These are phyloP conservation scores for Sebastes iracundus DNA, from an alignment of 2,797 vertebrate genomes.

Conservation along the genomic window DNA sequence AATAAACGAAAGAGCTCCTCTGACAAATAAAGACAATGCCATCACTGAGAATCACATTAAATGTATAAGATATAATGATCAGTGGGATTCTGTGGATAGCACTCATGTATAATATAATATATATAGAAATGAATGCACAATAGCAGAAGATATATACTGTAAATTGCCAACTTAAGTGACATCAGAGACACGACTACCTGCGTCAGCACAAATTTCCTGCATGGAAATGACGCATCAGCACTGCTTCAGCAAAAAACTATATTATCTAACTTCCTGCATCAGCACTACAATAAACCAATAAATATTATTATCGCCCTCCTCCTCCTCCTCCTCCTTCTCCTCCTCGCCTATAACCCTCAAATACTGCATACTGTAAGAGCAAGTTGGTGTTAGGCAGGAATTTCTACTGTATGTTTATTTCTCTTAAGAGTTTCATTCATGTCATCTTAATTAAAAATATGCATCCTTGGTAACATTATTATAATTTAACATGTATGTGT, in stretches of 20 bases:
- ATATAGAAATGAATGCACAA: not conserved
- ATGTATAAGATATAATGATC: not conserved
- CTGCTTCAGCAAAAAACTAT: constrained; percentile 34
- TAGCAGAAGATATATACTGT: not conserved
- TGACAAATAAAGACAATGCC: not conserved
- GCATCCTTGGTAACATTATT: not conserved
- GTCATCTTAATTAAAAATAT: not conserved
- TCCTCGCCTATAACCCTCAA: not conserved
- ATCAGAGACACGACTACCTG: not conserved
- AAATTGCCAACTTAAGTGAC: constrained; percentile 5
- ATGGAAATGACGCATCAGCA: constrained; percentile 53
- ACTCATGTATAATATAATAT: not conserved
- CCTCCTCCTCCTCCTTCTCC: not conserved
- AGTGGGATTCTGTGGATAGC: not conserved
- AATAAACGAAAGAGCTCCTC: not conserved
- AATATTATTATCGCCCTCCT: constrained; percentile 28
- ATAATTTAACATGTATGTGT: not conserved
- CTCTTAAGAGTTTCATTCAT: not conserved
- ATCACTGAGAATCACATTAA: not conserved
- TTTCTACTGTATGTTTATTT: not conserved
- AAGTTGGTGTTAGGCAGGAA: not conserved
- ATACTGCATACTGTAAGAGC: not conserved
- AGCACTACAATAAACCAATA: constrained; percentile 69
- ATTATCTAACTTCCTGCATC: constrained; percentile 42
- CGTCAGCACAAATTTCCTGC: constrained; percentile 49